Percentiles rank a stretch among this genome's conserved stretches.
Evolutionary conservation across 2,888 invertebrate species (phyloP).

Genomic region (Tenthredo amoena): DNA sequence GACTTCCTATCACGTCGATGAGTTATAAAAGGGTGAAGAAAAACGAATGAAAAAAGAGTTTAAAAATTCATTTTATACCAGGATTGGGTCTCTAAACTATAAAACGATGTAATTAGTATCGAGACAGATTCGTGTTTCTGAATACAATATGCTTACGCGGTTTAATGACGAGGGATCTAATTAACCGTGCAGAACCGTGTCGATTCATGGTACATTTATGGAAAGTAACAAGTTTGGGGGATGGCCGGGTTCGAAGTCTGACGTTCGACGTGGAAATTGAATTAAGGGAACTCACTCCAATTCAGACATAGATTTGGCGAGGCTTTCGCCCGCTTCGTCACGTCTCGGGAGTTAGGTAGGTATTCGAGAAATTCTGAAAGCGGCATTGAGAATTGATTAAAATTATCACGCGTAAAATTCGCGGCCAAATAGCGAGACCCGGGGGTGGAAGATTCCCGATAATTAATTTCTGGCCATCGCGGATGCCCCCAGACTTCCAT

Average conservation of each 20-base stretch:
- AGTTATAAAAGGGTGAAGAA: not conserved
- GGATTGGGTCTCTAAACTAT: too few species aligned
- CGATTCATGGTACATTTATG: not conserved
- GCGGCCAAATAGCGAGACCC: not conserved
- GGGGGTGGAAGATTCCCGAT: constrained; percentile 10
- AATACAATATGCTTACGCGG: not conserved
- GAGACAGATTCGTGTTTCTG: too few species aligned
- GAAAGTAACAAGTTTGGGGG: not conserved
- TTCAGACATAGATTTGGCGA: not conserved
- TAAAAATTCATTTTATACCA: too few species aligned
- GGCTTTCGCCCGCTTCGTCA: not conserved
- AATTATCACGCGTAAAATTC: constrained; percentile 32
- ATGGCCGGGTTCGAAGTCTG: not conserved
- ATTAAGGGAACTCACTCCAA: not conserved
- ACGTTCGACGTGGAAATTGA: not conserved
- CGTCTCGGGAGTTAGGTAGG: not conserved
- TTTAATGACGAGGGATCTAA: not conserved
- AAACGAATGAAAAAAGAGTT: too few species aligned
- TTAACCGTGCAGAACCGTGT: not conserved
- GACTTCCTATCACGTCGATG: not conserved
- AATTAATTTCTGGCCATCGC: not conserved
- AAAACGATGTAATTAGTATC: too few species aligned
- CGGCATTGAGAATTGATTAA: constrained; percentile 32
- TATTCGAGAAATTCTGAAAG: constrained; percentile 1
- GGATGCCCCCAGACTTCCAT: not conserved